Conservation (phyloP, 2,888 invertebrate genomes). For the Criorhina ranunculi region DNA sequence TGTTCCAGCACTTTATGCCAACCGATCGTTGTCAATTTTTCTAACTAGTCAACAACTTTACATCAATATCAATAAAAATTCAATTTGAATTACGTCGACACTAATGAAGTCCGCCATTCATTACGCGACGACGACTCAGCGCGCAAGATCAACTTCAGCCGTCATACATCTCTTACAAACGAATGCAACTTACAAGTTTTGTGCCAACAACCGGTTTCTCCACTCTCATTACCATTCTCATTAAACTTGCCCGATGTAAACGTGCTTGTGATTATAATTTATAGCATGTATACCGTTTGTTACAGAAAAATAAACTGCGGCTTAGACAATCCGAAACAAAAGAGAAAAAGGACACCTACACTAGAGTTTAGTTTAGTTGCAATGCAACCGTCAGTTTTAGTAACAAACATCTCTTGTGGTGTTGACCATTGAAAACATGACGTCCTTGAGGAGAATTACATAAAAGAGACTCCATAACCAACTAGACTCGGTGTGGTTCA, state of each 20-base stretch:
- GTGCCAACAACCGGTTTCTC: slow-evolving; percentile 63
- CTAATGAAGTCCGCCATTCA: slow-evolving; percentile 67
- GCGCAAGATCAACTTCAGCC: slow-evolving; percentile 43
- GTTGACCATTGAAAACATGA: slow-evolving; percentile 41
- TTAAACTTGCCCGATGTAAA: slow-evolving; percentile 71
- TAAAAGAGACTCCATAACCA: slow-evolving; percentile 28
- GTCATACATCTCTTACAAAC: slow-evolving; percentile 9
- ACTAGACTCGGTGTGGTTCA: slow-evolving; percentile 15
- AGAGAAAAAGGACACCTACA: slow-evolving; percentile 44
- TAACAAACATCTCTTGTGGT: slow-evolving; percentile 1
- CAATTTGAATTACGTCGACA: slow-evolving; percentile 60
- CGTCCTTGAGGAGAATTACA: slow-evolving; percentile 65
- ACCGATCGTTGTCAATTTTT: neutral
- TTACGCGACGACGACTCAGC: no score
- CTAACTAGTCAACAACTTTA: slow-evolving; percentile 11
- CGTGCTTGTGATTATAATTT: slow-evolving; percentile 65
- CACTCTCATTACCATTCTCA: slow-evolving; percentile 76
- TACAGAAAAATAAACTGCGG: slow-evolving; percentile 10
- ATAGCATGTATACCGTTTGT: slow-evolving; percentile 53
- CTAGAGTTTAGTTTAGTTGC: no score
- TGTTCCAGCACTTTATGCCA: slow-evolving; percentile 5
- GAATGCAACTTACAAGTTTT: slow-evolving; percentile 38
- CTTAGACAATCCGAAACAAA: neutral
- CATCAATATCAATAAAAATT: slow-evolving; percentile 63
- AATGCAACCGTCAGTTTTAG: neutral